Evolutionary conservation across 2,113 vertebrate genomes (phyloP), one percentile per base, ranked within the genome.

Genomic region (Leptodactylus fuscus): DNA sequence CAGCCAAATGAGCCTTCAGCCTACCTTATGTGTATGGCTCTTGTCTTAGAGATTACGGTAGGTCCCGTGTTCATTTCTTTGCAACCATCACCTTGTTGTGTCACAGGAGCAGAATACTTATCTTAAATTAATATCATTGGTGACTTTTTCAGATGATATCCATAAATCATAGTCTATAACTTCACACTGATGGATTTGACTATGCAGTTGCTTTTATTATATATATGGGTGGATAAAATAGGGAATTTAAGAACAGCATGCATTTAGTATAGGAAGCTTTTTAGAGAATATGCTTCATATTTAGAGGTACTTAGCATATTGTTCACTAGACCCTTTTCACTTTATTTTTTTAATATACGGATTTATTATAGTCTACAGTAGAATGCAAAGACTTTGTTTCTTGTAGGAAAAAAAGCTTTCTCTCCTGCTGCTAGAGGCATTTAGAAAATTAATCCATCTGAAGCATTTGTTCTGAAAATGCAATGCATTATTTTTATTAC

Each of bases 361-460:
- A 76, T 76, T 76, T 76, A 49, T 18, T 24, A 27, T 16, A 24
- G 73, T 76, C 44, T 24, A 10, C 34, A 22, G 18, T 75, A 16
- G 24, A 49, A 15, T 49, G 24, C n/a, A 46, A 20, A 49, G n/a
- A 76, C 44, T 32, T 76, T 51, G 46, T 76, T 49, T 76, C 27
- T 48, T 76, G 8, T 51, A 4, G 38, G 16, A 67, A 32, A 75
- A 51, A 76, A 49, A 49, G 73, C 73, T 76, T 76, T 76, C 27
- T 20, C 24, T 51, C 46, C 24, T 76, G 46, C 73, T 49, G 46
- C 73, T 76, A 76, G 73, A 76, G 24, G 73, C 73, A 49, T 76
- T 76, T 76, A 76, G 73, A 51, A 76, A 76, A 76, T 76, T 76
- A 76, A 76, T 76, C 73, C 73, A 76, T 76, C 44, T 76, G 0